Base-by-base conservation (phyloP, 2,797 vertebrate species). In the Liasis olivaceus region DNA sequence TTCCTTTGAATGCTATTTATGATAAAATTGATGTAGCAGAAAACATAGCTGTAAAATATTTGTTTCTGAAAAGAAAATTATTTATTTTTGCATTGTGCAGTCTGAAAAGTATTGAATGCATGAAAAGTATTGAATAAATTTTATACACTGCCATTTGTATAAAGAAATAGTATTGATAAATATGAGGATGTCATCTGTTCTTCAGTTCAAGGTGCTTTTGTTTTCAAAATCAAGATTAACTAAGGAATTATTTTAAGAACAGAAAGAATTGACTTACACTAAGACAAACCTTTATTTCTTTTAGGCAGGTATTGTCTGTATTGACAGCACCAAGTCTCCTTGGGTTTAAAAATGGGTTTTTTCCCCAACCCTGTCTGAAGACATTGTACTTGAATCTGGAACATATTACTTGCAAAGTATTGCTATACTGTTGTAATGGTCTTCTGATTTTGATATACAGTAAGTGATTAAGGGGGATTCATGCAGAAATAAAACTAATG, bases 1-100 rank as follows among this genome's bases (percentile, higher is more conserved):
- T 84, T 87, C 17, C 28, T 1, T 87, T 91, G n/a, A 81, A 84
- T 89, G 93, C 60, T 24, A 89, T 96, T 1, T 58, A 62, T 94
- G 17, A 31, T 20, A 42, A 13, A 24, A 81, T 36, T 54, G 47
- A 60, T 72, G 31, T 58, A 36, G 17, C n/a, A 47, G 12, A 84
- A 88, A 88, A 56, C 20, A 54, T 22, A 60, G 12, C 20, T 88
- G 7, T 24, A 54, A 84, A 58, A 47, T 1, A 87, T 77, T 15
- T 56, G 54, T 66, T 66, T 66, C 20, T 20, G 15, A 6, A 26
- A 4, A 31, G 8, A 28, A 26, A 62, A 13, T 59, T 12, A n/a
- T 93, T 77, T 28, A 56, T 90, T 81, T 87, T 15, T 87, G 20
- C 36, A 64, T 85, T 85, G 14, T 59, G 69, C 69, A 81, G 24